Percentiles rank a stretch among this genome's conserved stretches.
Evolutionary conservation across 1,140 invertebrate genomes (phyloP).

Genomic region (Antheraea pernyi): DNA sequence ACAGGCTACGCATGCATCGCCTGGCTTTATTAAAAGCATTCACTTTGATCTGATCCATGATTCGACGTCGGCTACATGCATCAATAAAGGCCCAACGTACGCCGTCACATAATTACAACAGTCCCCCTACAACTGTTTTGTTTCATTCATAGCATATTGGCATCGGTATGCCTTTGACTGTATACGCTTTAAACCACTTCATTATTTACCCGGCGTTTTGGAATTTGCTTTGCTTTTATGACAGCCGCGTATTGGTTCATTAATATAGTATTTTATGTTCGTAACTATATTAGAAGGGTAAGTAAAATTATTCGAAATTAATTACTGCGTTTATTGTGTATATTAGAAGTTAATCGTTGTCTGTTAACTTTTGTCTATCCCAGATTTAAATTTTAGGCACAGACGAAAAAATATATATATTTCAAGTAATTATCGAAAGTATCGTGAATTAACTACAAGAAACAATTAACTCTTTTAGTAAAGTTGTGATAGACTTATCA

Average conservation of each 20-base stretch:
- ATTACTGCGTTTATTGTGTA: too few species aligned
- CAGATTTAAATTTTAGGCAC: too few species aligned
- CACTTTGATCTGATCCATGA: slow-evolving; percentile 66
- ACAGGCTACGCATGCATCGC: slow-evolving; percentile 29
- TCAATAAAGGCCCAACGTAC: slow-evolving; percentile 62
- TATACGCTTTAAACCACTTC: slow-evolving; percentile 62
- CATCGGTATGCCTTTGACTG: slow-evolving; percentile 65
- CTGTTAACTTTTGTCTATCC: too few species aligned
- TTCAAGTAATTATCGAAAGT: too few species aligned
- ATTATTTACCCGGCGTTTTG: slow-evolving; percentile 42
- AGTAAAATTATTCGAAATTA: too few species aligned
- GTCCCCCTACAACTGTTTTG: slow-evolving; percentile 26
- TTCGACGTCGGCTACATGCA: slow-evolving; percentile 70
- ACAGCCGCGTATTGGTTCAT: background rate
- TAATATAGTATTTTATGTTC: background rate
- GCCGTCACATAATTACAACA: slow-evolving; percentile 64
- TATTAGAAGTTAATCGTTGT: too few species aligned
- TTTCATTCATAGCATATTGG: slow-evolving; percentile 60
- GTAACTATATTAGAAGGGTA: background rate
- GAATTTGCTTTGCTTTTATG: slow-evolving; percentile 4
- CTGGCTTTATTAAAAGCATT: slow-evolving; percentile 71
- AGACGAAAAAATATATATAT: too few species aligned
- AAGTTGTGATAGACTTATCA: too few species aligned
- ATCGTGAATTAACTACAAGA: too few species aligned
- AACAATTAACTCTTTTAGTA: too few species aligned